Conservation (phyloP, 2,888 invertebrate species). For the Beris chalybata region DNA sequence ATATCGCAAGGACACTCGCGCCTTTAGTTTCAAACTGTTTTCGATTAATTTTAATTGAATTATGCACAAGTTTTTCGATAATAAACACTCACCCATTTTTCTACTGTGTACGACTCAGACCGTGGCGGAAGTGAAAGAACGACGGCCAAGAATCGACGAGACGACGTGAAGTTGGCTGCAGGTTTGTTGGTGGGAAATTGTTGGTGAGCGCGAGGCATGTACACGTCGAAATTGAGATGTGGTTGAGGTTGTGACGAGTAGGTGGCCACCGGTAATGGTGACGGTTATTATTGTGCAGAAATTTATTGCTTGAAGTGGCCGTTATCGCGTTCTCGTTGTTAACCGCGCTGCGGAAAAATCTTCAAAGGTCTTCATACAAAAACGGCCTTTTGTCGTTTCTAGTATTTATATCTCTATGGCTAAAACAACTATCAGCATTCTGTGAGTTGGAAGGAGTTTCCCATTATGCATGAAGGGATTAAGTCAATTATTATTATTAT, state of each 20-base stretch:
- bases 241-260: background rate
- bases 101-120: constrained; percentile 52
- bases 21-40: constrained; percentile 4
- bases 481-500: too few species aligned
- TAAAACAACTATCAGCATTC: too few species aligned
- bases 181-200: constrained; percentile 10
- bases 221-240: constrained; percentile 4
- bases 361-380: too few species aligned
- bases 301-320: too few species aligned
- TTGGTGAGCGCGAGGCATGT: background rate
- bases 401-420: too few species aligned
- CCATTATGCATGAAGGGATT: too few species aligned
- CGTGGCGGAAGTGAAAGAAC: constrained; percentile 57
- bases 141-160: constrained; percentile 39
- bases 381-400: too few species aligned
- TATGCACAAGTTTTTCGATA: constrained; percentile 18
- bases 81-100: constrained; percentile 53
- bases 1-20: background rate
- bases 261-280: background rate
- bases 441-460: too few species aligned
- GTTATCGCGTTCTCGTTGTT: too few species aligned
- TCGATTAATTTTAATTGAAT: constrained; percentile 9
- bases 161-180: constrained; percentile 3
- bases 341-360: too few species aligned
- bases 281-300: too few species aligned